Percentiles rank a stretch among this genome's conserved stretches.
Conservation (phyloP, 2,113 vertebrate species). For the Myrmecophaga tridactyla region DNA sequence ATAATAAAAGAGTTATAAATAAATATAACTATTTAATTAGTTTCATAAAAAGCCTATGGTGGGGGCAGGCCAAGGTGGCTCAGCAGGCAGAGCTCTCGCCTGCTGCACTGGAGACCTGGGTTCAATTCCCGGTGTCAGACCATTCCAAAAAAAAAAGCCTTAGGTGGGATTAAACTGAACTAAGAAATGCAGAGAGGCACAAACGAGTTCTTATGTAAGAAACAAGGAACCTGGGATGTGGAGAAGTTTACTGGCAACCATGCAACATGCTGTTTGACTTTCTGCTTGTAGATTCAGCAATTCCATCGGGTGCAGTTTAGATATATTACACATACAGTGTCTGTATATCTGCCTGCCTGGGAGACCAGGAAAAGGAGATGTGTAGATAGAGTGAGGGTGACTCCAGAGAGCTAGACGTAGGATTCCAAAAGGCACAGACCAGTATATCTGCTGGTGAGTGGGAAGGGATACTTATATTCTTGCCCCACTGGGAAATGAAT, state of each 20-base stretch:
- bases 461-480: not conserved
- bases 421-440: not conserved
- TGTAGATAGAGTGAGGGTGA: not conserved
- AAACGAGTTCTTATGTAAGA: not conserved
- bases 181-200: not conserved
- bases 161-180: not conserved
- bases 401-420: not conserved
- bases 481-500: not conserved
- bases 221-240: not conserved
- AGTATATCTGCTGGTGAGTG: not conserved
- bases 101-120: no score
- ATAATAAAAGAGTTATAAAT: no score
- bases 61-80: no score
- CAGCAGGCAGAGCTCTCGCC: no score
- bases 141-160: no score
- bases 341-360: not conserved
- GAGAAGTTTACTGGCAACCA: not conserved
- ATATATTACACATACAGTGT: accelerated
- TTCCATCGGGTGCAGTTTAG: not conserved
- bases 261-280: accelerated
- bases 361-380: not conserved
- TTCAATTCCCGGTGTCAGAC: no score
- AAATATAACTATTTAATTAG: no score
- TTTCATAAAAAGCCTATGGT: no score
- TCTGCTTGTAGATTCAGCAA: not conserved